These are phyloP conservation scores for Coelopa frigida DNA, from an alignment of 1,140 invertebrate genomes.

Conservation along the genomic window DNA sequence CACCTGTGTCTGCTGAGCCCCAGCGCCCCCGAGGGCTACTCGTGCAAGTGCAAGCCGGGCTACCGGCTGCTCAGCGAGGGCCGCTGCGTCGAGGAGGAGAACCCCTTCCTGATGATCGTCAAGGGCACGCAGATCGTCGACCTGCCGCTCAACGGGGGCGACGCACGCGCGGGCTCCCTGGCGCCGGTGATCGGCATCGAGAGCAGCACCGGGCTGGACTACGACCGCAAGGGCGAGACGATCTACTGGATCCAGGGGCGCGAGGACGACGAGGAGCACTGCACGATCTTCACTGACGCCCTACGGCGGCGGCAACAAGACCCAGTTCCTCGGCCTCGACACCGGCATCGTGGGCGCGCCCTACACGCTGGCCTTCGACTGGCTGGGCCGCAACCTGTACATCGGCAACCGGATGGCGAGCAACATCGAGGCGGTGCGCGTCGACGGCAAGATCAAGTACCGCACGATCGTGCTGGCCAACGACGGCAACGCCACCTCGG, in stretches of 20 bases:
- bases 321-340: conserved; percentile 70
- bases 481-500: conserved; percentile 77
- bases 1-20: conserved; percentile 89
- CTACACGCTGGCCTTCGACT: conserved; percentile 89
- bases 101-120: conserved; percentile 83
- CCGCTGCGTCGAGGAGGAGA: conserved; percentile 76
- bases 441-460: conserved; percentile 76
- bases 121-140: conserved; percentile 85
- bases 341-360: conserved; percentile 84
- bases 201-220: conserved; percentile 84
- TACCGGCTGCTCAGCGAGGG: conserved; percentile 62
- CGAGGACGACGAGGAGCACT: conserved; percentile 66
- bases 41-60: conserved; percentile 88
- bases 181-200: conserved; percentile 87
- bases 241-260: conserved; percentile 82
- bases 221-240: conserved; percentile 73
- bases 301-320: conserved; percentile 80
- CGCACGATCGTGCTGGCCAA: conserved; percentile 86
- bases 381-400: conserved; percentile 91
- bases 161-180: conserved; percentile 67
- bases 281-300: conserved; percentile 78
- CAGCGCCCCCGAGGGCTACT: conserved; percentile 59
- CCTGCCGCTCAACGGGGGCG: conserved; percentile 65
- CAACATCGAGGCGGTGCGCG: conserved; percentile 86
- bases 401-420: conserved; percentile 86